Evolutionary conservation across 2,797 vertebrate genomes (phyloP).

Genomic region (Ibycter americanus): DNA sequence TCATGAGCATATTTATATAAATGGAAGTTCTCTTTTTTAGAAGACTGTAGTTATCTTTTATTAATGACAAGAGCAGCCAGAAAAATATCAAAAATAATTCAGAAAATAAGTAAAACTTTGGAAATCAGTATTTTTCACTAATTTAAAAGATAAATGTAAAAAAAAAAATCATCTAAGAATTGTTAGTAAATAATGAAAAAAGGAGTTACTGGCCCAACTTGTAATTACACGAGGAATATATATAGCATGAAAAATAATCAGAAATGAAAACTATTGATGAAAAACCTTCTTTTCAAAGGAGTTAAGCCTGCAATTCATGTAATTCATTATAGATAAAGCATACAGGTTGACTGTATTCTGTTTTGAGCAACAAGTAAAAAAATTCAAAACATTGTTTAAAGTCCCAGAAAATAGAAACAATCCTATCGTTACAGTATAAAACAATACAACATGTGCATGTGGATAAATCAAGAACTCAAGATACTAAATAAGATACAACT

Average conservation of each 20-base stretch:
- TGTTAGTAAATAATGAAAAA: background rate
- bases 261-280: background rate
- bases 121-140: background rate
- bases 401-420: background rate
- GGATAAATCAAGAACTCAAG: background rate
- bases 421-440: background rate
- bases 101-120: background rate
- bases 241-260: background rate
- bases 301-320: background rate
- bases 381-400: background rate
- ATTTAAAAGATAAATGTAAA: background rate
- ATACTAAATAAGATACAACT: background rate
- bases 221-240: background rate
- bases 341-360: background rate
- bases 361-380: background rate
- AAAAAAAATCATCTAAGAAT: background rate
- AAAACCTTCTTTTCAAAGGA: background rate
- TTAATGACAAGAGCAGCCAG: background rate
- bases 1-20: background rate
- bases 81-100: background rate
- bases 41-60: background rate
- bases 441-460: rapidly evolving
- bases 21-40: background rate
- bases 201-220: background rate
- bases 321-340: background rate